phyloP scores from a whole-genome alignment of 2,797 vertebrate species.

The Pygocentrus nattereri region DNA sequence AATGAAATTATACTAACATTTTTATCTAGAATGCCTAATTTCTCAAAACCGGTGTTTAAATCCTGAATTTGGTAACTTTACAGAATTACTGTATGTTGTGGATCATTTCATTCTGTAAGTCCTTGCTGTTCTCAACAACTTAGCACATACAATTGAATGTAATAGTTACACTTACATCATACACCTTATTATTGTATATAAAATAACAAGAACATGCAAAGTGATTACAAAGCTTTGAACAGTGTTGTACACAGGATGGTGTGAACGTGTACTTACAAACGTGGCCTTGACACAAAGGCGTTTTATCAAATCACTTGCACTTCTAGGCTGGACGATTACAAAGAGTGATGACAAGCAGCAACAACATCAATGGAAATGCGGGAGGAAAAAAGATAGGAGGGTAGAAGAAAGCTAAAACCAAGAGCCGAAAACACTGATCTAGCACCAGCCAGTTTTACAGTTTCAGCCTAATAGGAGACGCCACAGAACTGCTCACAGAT shows the following conservation, averaged over 20 bases:
- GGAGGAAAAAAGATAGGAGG: background rate
- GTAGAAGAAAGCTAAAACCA: background rate
- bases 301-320: slow-evolving; percentile 48
- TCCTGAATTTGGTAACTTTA: no score
- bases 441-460: background rate
- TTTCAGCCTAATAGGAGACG: background rate
- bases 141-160: no score
- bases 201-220: background rate
- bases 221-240: background rate
- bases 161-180: no score
- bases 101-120: no score
- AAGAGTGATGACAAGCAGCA: background rate
- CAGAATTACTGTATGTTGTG: no score
- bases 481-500: no score
- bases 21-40: no score
- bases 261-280: slow-evolving; percentile 47
- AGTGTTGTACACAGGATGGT: background rate
- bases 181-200: no score
- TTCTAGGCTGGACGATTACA: background rate
- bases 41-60: no score
- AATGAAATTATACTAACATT: no score
- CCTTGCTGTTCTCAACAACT: no score
- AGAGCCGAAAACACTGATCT: background rate
- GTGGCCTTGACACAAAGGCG: background rate
- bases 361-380: slow-evolving; percentile 9